Base-by-base conservation (phyloP, 2,888 invertebrate genomes). In the Dysmachus trigonus region DNA sequence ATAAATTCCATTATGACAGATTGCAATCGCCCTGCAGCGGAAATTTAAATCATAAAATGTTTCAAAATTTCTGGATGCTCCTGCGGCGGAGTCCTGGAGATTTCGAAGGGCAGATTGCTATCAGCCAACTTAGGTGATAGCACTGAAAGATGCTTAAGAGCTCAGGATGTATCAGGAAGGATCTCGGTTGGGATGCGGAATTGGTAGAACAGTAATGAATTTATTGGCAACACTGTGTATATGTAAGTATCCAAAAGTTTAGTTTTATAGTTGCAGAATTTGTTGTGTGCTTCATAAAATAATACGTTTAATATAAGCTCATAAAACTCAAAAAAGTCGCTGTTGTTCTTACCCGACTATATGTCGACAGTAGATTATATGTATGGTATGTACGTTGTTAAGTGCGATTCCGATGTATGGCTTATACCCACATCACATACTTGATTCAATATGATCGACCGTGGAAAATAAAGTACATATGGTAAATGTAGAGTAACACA, bases 1-100 rank as follows among this genome's bases (percentile, higher is more conserved):
- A 89, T 89, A 89, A 88, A 89, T 89, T 88, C 88, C 88, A 88
- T 89, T 88, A 89, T 89, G 89, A 89, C 88, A 89, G 89, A 89
- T 89, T 89, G 89, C 88, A 88, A 89, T 89, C 89, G 88, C 88
- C 89, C 88, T 87, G 87, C 87, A 89, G 88, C 89, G 88, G 89
- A 89, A 89, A 89, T 89, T 89, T 88, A 89, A 88, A 88, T 89
- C 88, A 87, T 89, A 88, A 89, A 89, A 88, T 88, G 87, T 87
- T 89, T 86, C 86, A 87, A 87, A 88, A 88, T 88, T 88, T 87
- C 87, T 87, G 87, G 85, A 85, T 87, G 86, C 27, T 51, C 35
- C 74, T 85, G 27, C 22, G 74, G 73, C 33, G n/a, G 27, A 8
- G 15, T 27, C 7, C 71, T 41, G 83, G 27, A 71, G 71, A 31